Evolutionary conservation across 2,888 invertebrate genomes (phyloP).

Genomic region (Drosophila ezoana): DNA sequence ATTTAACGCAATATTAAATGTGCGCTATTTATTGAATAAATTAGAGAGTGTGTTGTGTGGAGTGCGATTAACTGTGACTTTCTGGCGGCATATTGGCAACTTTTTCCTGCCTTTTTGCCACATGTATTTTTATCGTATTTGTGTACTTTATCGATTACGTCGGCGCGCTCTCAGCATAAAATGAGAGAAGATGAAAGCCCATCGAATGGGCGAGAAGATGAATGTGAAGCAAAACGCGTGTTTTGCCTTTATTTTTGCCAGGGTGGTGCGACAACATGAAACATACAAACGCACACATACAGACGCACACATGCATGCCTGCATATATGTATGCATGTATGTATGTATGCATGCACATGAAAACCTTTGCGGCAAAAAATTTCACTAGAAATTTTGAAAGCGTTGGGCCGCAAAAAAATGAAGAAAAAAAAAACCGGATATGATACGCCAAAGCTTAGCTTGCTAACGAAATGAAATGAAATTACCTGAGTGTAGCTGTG

Average conservation of each 20-base stretch:
- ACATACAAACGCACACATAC: conserved; percentile 17
- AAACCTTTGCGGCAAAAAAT: conserved; percentile 54
- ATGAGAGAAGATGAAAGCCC: conserved; percentile 52
- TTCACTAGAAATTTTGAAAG: conserved; percentile 81
- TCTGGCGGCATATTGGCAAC: conserved; percentile 27
- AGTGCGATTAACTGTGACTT: conserved; percentile 31
- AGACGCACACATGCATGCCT: conserved; percentile 8
- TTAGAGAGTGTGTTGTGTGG: conserved; percentile 38
- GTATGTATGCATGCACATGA: conserved; percentile 5
- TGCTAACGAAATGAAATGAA: conserved; percentile 57
- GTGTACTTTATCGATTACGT: conserved; percentile 75
- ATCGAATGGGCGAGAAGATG: conserved; percentile 52
- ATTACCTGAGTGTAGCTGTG: conserved; percentile 52
- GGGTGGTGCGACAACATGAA: conserved; percentile 50
- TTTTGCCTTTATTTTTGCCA: conserved; percentile 40
- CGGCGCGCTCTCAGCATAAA: conserved; percentile 59
- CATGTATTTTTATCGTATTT: conserved; percentile 67
- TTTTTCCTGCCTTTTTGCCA: conserved; percentile 49
- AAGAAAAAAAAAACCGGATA: conserved; percentile 69
- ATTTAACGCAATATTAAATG: conserved; percentile 41
- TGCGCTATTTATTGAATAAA: conserved; percentile 42
- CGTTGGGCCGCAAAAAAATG: conserved; percentile 54
- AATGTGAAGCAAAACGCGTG: conserved; percentile 64
- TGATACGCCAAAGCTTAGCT: conserved; percentile 68
- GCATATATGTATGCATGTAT: conserved; percentile 2